Base-by-base conservation (phyloP, 2,888 invertebrate species). In the Tetropium fuscum region DNA sequence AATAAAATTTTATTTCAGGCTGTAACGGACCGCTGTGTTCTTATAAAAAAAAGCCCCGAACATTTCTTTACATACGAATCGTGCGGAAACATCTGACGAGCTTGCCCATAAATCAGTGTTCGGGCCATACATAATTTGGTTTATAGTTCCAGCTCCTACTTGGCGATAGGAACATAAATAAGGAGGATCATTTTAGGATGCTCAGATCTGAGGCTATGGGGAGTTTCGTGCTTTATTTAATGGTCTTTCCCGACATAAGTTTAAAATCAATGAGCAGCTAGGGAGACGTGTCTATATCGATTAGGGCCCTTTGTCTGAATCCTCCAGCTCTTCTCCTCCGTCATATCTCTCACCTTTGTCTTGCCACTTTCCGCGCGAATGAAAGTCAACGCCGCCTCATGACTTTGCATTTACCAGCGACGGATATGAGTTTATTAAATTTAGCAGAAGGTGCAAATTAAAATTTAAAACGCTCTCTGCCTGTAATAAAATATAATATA, bases 261-360 rank as follows among this genome's bases (percentile, higher is more conserved):
- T 72, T 72, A 69, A 72, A 72, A 72, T 73, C 73, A 70, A 73
- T 71, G 72, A 68, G 64, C 68, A 62, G 53, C 66, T 38, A 55
- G 67, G 65, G 71, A 70, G 67, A 69, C 68, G 66, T 66, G 71
- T 70, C 69, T 64, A 67, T 72, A 72, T 72, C 70, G 72, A 72
- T 71, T 71, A 72, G 70, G 62, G 61, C 57, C 64, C 68, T 67
- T 68, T 70, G 70, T 70, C 67, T 70, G 63, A 47, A 43, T 54
- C 61, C 49, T 60, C 55, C 56, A 47, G 11, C 49, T 44, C 51
- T 43, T 49, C 56, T 45, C 49, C 53, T 48, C 34, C 57, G 55
- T 55, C 58, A 58, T 51, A 51, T 53, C 40, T 53, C 58, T 54
- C 61, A 49, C 49, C 49, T 57, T 48, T 45, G 51, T 54, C 25